Percentiles rank a stretch among this genome's conserved stretches.
These are phyloP conservation scores for Sciurus niger DNA, from an alignment of 2,113 vertebrate genomes.

Conservation along the genomic window DNA sequence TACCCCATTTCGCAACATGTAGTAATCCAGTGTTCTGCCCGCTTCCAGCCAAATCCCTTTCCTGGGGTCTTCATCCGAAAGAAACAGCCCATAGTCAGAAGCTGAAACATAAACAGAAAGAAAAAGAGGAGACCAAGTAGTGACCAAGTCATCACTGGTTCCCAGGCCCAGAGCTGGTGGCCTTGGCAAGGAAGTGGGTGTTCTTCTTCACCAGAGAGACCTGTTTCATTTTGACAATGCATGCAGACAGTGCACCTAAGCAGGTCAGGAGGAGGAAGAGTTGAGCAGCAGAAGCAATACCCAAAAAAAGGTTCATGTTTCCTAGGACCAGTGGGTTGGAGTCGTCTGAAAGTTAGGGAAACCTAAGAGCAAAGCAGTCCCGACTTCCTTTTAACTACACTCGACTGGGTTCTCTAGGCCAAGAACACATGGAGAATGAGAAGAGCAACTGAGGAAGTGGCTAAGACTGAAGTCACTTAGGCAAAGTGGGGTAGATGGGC, in stretches of 20 bases:
- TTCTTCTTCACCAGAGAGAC: neutral
- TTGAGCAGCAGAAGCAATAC: neutral
- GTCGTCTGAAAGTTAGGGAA: neutral
- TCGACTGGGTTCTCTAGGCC: neutral
- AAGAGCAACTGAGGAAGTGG: neutral
- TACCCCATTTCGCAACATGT: slow-evolving; percentile 99
- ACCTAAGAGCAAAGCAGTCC: neutral
- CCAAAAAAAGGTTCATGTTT: neutral
- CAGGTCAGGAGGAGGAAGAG: neutral
- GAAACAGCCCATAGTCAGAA: slow-evolving; percentile 97
- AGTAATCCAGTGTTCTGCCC: slow-evolving; percentile 98
- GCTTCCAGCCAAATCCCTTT: slow-evolving; percentile 99
- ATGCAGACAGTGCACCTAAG: neutral
- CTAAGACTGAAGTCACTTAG: neutral
- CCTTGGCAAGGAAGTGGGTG: neutral
- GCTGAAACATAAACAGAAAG: slow-evolving; percentile 89
- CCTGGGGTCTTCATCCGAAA: slow-evolving; percentile 98
- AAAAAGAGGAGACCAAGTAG: slow-evolving; percentile 5
- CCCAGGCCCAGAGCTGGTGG: neutral
- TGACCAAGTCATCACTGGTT: neutral
- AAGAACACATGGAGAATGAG: neutral
- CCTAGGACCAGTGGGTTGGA: neutral
- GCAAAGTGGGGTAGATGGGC: neutral
- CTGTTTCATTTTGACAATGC: neutral
- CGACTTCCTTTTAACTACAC: neutral